Conservation (phyloP, 2,888 invertebrate genomes). For the Nematopogon swammerdamellus region DNA sequence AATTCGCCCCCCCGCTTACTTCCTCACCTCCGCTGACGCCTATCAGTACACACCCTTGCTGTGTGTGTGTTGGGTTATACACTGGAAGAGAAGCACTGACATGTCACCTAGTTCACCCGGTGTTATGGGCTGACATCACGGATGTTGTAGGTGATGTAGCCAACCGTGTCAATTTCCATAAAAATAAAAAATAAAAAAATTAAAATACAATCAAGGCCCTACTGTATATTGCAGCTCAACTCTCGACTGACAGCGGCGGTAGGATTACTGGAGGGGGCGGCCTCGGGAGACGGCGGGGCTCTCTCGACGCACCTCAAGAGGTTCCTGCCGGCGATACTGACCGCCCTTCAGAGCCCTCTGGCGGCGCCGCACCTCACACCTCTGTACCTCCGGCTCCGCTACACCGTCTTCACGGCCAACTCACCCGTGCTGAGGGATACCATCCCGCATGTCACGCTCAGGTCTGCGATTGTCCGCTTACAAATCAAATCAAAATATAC, state of each 20-base stretch:
- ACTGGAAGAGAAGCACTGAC: no score
- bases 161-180: no score
- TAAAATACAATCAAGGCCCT: no score
- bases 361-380: conserved; percentile 67
- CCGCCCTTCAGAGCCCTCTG: conserved; percentile 70
- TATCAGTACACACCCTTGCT: no score
- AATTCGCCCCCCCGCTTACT: no score
- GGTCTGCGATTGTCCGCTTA: no score
- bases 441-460: conserved; percentile 70
- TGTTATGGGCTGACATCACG: no score
- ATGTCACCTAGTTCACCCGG: no score
- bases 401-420: conserved; percentile 43
- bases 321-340: conserved; percentile 43
- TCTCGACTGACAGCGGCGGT: conserved; percentile 24
- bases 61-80: not conserved
- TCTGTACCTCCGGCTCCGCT: conserved; percentile 59
- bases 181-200: no score
- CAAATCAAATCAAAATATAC: no score
- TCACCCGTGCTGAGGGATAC: conserved; percentile 51
- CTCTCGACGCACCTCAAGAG: conserved; percentile 22
- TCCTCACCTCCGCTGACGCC: no score
- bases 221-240: conserved; percentile 29
- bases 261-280: conserved; percentile 38
- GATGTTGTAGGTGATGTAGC: no score
- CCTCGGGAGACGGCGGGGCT: conserved; percentile 23